A percentile compares a stretch with the other conserved stretches of the same genome.
Evolutionary conservation across 2,113 vertebrate genomes (phyloP).

Genomic region (Varanus salvator): DNA sequence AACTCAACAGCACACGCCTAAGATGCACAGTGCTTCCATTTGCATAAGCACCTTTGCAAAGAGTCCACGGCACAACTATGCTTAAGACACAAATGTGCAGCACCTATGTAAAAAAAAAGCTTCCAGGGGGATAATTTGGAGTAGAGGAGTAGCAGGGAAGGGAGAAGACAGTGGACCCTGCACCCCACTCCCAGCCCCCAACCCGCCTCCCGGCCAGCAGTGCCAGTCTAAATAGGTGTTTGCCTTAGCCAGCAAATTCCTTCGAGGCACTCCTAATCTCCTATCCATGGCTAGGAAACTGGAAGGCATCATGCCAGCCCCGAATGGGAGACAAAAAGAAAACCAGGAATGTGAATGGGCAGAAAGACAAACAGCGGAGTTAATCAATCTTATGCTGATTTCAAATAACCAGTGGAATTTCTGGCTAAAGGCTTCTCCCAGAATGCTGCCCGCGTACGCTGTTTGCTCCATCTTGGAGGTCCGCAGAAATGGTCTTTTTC

Average conservation of each 20-base stretch:
- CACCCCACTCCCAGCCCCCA: not conserved
- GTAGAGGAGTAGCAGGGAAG: not conserved
- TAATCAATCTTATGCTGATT: not conserved
- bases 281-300: too few species aligned
- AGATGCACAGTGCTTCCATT: not conserved
- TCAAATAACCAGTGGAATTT: not conserved
- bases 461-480: conserved; percentile 49
- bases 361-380: not conserved
- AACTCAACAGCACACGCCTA: not conserved
- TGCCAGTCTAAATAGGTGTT: not conserved
- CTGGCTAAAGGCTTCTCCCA: not conserved
- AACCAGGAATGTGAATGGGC: not conserved
- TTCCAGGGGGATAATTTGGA: not conserved
- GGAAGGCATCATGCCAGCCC: not conserved
- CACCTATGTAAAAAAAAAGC: not conserved
- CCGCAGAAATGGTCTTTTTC: conserved; percentile 65
- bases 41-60: not conserved
- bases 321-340: not conserved
- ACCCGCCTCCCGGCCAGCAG: not conserved
- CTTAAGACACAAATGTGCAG: not conserved
- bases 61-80: not conserved
- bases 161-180: too few species aligned
- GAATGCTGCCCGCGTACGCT: not conserved
- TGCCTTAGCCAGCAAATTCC: not conserved
- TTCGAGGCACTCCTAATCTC: not conserved